Evolutionary conservation across 2,888 invertebrate species (phyloP), one percentile per base, ranked within the genome.

Genomic region (Tricholauxania praeusta): DNA sequence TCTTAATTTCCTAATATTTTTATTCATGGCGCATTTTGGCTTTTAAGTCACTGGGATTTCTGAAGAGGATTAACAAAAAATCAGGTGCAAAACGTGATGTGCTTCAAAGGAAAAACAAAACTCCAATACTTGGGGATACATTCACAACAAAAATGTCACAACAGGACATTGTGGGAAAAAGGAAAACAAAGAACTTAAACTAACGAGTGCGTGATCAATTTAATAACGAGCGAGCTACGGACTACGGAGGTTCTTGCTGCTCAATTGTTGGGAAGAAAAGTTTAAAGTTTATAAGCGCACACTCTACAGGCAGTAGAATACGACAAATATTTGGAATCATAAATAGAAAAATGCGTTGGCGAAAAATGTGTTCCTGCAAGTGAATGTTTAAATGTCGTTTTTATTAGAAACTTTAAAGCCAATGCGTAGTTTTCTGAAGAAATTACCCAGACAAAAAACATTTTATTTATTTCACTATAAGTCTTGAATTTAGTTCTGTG

Each of bases 41-140:
- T 74, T 64, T 72, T 72, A 74, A 72, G 74, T 68, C 64, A 69
- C 74, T 68, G 19, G 39, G 77, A 77, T 77, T 69, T 69, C 67
- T 60, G 51, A 60, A 51, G 73, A 76, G 80, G 79, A 81, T 79
- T 82, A 80, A 79, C 80, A 79, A 78, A 82, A 83, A 83, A 83
- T 80, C 82, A 83, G 84, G 82, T 83, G 80, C 80, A 83, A 79
- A 79, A 84, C 84, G 84, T 84, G 84, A 81, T 80, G 79, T 82
- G 73, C 74, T 78, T 78, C 74, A 74, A 72, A 73, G 76, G 72
- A 72, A 77, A 71, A 74, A 76, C 71, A 74, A 77, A 68, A 73
- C 63, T 62, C 63, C 66, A 71, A 72, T 74, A 63, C 59, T 52
- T 72, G 17, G 57, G 66, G 51, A 65, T 10, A 67, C 52, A 68